phyloP scores from a whole-genome alignment of 2,888 invertebrate species.

The Thecocarcelia acutangulata region DNA sequence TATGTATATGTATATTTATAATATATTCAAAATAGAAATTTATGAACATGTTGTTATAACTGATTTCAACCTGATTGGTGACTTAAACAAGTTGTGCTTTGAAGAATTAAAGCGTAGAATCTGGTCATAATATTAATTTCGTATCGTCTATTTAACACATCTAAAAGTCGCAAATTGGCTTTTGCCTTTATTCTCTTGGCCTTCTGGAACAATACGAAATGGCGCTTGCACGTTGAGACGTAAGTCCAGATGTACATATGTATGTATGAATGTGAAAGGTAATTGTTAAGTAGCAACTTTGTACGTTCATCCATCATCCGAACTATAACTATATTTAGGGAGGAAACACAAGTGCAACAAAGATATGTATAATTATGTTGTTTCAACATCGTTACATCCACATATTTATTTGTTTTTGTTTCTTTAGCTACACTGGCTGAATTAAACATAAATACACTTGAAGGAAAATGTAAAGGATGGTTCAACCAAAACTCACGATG shows the following conservation, averaged over 20 bases:
- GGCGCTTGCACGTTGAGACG: too few relatives aligned
- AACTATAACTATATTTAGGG: slow-evolving; percentile 27
- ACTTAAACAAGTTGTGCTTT: neutral
- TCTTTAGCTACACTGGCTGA: neutral
- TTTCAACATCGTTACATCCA: slow-evolving; percentile 47
- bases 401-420: neutral
- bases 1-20: slow-evolving; percentile 9
- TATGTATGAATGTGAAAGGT: neutral
- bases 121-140: too few relatives aligned
- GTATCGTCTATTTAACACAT: too few relatives aligned
- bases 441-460: neutral
- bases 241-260: too few relatives aligned
- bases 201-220: too few relatives aligned
- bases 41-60: neutral
- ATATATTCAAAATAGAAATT: slow-evolving; percentile 4
- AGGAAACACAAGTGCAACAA: slow-evolving; percentile 13
- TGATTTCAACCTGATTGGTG: slow-evolving; percentile 1
- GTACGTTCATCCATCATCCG: neutral
- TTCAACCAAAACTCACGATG: too few relatives aligned
- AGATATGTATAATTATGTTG: slow-evolving; percentile 55
- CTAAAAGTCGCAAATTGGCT: neutral
- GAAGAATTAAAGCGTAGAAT: neutral
- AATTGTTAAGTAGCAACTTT: slow-evolving; percentile 17
- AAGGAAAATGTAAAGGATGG: neutral
- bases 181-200: too few relatives aligned